Evolutionary conservation across 2,797 vertebrate genomes (phyloP).

Genomic region (Steatocranus sp.): DNA sequence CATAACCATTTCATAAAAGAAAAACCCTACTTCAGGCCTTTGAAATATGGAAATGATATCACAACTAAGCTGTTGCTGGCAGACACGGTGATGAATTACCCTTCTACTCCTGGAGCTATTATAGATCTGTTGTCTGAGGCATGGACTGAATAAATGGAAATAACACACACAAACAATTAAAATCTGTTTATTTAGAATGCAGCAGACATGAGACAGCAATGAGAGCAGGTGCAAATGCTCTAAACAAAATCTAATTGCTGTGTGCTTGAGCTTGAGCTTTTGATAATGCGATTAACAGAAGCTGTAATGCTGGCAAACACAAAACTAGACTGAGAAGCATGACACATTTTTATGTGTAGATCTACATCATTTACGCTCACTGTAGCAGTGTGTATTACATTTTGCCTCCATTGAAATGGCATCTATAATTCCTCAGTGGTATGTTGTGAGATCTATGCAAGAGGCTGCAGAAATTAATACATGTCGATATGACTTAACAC

Average conservation of each 20-base stretch:
- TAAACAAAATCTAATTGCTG: not conserved
- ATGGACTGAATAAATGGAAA: constrained; percentile 40
- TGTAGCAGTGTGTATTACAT: not conserved
- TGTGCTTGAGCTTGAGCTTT: not conserved
- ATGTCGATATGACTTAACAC: not conserved
- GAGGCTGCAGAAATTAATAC: not conserved
- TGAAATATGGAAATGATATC: constrained; percentile 41
- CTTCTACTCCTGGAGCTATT: constrained; percentile 39
- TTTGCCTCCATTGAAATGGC: not conserved
- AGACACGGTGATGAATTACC: constrained; percentile 46
- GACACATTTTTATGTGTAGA: not conserved
- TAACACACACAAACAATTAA: constrained; percentile 37
- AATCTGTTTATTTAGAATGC: constrained; percentile 30
- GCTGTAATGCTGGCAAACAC: not conserved
- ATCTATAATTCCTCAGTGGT: not conserved
- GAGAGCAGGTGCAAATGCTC: constrained; percentile 18
- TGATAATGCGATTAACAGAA: not conserved
- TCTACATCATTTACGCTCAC: not conserved
- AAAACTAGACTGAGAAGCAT: not conserved
- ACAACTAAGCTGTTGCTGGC: constrained; percentile 42
- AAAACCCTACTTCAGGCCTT: constrained; percentile 23
- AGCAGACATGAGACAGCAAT: not conserved
- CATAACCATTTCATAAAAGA: constrained; percentile 13
- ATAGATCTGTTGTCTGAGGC: constrained; percentile 34
- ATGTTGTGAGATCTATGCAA: not conserved